Evolutionary conservation across 2,797 vertebrate species (phyloP).

Genomic region (Megalops cyprinoides): DNA sequence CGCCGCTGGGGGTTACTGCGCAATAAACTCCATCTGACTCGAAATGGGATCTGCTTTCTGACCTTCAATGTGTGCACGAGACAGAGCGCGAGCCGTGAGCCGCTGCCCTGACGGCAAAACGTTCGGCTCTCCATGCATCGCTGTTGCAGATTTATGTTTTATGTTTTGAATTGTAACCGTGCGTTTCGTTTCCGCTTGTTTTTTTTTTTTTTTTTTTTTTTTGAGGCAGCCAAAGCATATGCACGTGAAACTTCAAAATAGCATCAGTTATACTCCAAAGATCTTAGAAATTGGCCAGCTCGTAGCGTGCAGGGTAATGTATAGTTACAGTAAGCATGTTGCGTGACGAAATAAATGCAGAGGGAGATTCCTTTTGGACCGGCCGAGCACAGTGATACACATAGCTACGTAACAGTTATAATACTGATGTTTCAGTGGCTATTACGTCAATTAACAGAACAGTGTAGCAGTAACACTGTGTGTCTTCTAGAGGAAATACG

Average conservation of each 20-base stretch:
- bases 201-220: no score
- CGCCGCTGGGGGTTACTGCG: slow-evolving; percentile 17
- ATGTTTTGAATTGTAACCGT: background rate
- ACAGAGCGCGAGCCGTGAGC: background rate
- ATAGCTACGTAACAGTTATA: no score
- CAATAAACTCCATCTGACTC: background rate
- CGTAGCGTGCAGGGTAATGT: no score
- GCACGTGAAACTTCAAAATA: background rate
- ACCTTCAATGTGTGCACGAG: slow-evolving; percentile 31
- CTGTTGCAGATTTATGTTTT: slow-evolving; percentile 4
- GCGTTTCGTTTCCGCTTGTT: background rate
- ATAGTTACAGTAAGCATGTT: background rate
- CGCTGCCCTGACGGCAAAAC: slow-evolving; percentile 9
- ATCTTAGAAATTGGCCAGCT: no score
- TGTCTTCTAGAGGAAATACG: no score
- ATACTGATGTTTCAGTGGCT: no score
- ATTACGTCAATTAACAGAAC: no score
- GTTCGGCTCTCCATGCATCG: background rate
- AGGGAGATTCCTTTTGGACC: no score
- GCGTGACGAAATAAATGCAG: background rate
- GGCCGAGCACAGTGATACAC: no score
- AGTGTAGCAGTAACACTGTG: no score
- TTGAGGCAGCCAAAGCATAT: background rate
- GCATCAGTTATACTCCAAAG: background rate
- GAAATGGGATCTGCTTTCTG: slow-evolving; percentile 23